Evolutionary conservation across 2,113 vertebrate genomes (phyloP).

Genomic region (Phainopepla nitens): DNA sequence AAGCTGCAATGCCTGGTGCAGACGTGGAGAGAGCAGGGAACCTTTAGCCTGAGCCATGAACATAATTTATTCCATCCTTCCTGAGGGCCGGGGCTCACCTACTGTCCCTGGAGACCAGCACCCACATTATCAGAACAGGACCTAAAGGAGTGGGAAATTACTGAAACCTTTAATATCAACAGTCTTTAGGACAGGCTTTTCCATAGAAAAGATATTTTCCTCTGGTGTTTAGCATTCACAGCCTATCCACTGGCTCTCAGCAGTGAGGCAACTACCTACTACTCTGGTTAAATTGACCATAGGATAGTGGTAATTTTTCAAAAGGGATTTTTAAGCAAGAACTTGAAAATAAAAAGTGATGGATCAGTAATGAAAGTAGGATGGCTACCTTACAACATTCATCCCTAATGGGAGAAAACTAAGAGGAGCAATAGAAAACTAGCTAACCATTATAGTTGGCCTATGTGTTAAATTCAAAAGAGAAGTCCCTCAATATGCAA

Average conservation of each 20-base stretch:
- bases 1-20: neutral
- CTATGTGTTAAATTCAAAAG: neutral
- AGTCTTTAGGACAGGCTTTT: neutral
- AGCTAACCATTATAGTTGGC: neutral
- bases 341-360: neutral
- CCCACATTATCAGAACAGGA: neutral
- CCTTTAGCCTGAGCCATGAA: neutral
- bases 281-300: neutral
- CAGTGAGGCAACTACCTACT: neutral
- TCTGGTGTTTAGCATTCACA: neutral
- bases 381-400: neutral
- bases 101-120: neutral
- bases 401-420: neutral
- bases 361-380: neutral
- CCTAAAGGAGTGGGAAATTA: neutral
- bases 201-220: neutral
- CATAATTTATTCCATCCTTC: neutral
- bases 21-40: neutral
- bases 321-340: neutral
- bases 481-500: neutral
- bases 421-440: neutral
- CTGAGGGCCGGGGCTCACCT: neutral
- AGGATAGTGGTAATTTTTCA: neutral
- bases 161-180: neutral
- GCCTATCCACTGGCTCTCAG: neutral